Percentiles rank a stretch among this genome's conserved stretches.
Conservation (phyloP, 2,113 vertebrate genomes). For the Loxodonta africana region DNA sequence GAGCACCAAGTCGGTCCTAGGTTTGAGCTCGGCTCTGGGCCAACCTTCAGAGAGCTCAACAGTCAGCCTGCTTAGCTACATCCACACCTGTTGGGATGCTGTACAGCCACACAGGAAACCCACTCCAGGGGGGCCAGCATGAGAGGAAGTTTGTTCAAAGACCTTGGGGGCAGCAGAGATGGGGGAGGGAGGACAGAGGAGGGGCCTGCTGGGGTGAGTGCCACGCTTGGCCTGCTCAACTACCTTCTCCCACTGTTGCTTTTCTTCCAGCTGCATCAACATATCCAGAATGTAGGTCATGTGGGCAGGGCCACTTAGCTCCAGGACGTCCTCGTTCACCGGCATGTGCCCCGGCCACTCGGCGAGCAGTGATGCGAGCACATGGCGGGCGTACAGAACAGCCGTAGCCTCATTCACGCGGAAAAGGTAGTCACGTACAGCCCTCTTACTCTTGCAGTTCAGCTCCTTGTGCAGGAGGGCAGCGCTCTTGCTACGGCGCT, state of each 20-base stretch:
- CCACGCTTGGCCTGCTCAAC: slow-evolving; percentile 31
- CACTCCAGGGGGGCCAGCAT: background rate
- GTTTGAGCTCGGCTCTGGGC: background rate
- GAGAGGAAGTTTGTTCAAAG: background rate
- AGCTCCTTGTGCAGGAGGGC: slow-evolving; percentile 97
- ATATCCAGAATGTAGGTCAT: slow-evolving; percentile 99
- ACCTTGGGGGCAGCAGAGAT: background rate
- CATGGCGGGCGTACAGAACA: slow-evolving; percentile 96
- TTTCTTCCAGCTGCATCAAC: slow-evolving; percentile 99
- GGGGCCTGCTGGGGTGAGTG: accelerated
- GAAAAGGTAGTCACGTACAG: slow-evolving; percentile 95
- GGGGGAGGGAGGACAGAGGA: background rate
- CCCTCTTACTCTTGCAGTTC: slow-evolving; percentile 94
- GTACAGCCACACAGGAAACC: background rate
- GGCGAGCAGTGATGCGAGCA: slow-evolving; percentile 94
- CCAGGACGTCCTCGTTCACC: slow-evolving; percentile 95
- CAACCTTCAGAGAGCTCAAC: background rate
- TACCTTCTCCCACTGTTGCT: slow-evolving; percentile 97
- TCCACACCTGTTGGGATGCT: background rate
- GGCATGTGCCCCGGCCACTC: slow-evolving; percentile 94
- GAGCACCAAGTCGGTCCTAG: background rate
- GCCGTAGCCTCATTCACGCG: slow-evolving; percentile 97
- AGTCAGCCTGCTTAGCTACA: background rate
- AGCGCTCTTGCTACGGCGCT: slow-evolving; percentile 96
- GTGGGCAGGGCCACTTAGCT: slow-evolving; percentile 96